These are phyloP conservation scores for Batillaria attramentaria DNA, from an alignment of 1,140 invertebrate species.

Conservation along the genomic window DNA sequence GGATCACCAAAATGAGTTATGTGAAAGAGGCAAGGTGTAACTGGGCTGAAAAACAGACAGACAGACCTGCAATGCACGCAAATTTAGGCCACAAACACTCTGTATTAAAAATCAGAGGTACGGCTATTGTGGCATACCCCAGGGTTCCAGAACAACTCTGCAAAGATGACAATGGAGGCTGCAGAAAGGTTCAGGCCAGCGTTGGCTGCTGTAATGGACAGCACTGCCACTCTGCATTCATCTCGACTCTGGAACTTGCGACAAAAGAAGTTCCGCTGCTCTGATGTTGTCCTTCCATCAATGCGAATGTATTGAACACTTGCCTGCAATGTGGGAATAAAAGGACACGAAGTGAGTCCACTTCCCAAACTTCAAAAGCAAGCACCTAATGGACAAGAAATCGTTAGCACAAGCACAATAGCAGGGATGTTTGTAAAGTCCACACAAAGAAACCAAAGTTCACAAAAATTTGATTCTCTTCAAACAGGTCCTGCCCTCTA, in stretches of 20 bases:
- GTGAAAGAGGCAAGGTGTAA: too few relatives aligned
- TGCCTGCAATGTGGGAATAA: slow-evolving; percentile 44
- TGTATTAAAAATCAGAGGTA: slow-evolving; percentile 1
- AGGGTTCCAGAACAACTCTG: slow-evolving; percentile 98
- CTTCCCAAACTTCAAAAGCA: too few relatives aligned
- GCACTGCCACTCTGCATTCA: slow-evolving; percentile 82
- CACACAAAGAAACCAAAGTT: too few relatives aligned
- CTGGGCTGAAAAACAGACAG: too few relatives aligned
- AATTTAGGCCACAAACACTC: too few relatives aligned
- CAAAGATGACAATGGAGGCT: slow-evolving; percentile 92
- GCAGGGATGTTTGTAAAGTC: too few relatives aligned
- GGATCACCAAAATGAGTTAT: too few relatives aligned
- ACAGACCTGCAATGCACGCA: too few relatives aligned
- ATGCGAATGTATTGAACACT: slow-evolving; percentile 66
- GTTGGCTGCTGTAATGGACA: slow-evolving; percentile 95
- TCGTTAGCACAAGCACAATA: too few relatives aligned
- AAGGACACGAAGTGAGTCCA: too few relatives aligned
- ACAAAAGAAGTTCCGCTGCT: slow-evolving; percentile 61
- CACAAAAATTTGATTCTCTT: too few relatives aligned
- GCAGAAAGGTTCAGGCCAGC: slow-evolving; percentile 87
- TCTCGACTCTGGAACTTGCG: slow-evolving; percentile 85
- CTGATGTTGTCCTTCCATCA: slow-evolving; percentile 64
- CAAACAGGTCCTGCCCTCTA: not conserved
- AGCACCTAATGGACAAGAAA: too few relatives aligned
- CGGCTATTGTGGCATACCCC: slow-evolving; percentile 75